Evolutionary conservation across 2,888 invertebrate genomes (phyloP).

Genomic region (Nemurella pictetii): DNA sequence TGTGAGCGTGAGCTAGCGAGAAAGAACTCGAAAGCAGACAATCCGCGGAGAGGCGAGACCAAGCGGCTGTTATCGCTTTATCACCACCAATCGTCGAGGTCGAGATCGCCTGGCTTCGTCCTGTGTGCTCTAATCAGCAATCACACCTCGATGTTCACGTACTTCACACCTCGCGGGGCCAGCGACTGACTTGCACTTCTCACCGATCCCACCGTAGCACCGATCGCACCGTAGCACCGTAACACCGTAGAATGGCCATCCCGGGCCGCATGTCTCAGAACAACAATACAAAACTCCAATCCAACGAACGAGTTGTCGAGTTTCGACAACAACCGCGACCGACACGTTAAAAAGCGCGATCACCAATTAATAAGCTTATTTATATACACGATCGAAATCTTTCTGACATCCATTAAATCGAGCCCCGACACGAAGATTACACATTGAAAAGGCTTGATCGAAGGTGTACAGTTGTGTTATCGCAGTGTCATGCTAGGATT

Average conservation of each 20-base stretch:
- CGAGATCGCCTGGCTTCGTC: too few species aligned
- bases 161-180: neutral
- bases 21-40: too few species aligned
- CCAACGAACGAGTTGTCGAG: neutral
- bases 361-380: neutral
- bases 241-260: too few species aligned
- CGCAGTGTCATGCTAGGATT: neutral
- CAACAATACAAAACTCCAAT: neutral
- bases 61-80: too few species aligned
- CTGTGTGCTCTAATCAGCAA: too few species aligned
- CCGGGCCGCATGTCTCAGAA: neutral
- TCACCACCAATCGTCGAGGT: too few species aligned
- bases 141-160: too few species aligned
- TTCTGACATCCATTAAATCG: neutral
- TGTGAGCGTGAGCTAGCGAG: too few species aligned
- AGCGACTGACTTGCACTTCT: neutral
- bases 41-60: too few species aligned
- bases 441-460: neutral
- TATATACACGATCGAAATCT: neutral
- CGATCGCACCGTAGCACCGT: too few species aligned
- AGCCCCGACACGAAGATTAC: neutral
- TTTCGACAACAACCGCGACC: neutral
- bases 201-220: neutral
- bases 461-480: neutral
- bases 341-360: neutral